A percentile compares a stretch with the other conserved stretches of the same genome.
Evolutionary conservation across 1,140 invertebrate genomes (phyloP).

Genomic region (Octopus sinensis): DNA sequence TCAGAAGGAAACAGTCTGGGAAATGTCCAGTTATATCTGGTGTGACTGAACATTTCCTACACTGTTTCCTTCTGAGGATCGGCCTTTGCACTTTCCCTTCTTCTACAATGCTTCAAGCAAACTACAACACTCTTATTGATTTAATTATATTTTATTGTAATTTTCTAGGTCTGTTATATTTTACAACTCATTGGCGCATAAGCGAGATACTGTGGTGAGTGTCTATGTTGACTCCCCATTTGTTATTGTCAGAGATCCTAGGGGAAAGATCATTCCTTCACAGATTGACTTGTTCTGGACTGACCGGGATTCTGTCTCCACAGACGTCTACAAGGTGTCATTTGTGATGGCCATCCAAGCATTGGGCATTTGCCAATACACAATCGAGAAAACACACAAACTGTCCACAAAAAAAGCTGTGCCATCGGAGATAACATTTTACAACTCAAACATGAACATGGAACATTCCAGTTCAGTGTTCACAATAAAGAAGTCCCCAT

Average conservation of each 20-base stretch:
- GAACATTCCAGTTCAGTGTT: conserved; percentile 45
- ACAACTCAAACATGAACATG: conserved; percentile 2
- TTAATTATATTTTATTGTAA: conserved; percentile 9
- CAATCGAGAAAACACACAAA: conserved; percentile 45
- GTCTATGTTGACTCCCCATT: conserved; percentile 66
- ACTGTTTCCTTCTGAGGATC: too few relatives aligned
- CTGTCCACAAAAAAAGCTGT: conserved; percentile 20
- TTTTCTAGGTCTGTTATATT: conserved; percentile 64
- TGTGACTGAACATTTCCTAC: too few relatives aligned
- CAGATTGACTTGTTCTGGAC: conserved; percentile 67
- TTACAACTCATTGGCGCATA: conserved; percentile 70
- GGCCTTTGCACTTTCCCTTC: too few relatives aligned
- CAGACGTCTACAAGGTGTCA: conserved; percentile 52
- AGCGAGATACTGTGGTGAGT: conserved; percentile 67
- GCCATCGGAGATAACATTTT: conserved; percentile 14
- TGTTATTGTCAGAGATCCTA: conserved; percentile 64
- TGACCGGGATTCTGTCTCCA: conserved; percentile 22
- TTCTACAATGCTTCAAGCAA: too few relatives aligned
- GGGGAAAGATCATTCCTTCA: conserved; percentile 63
- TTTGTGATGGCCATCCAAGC: conserved; percentile 67
- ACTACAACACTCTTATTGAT: not conserved
- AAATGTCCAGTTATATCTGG: too few relatives aligned
- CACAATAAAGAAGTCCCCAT: conserved; percentile 52
- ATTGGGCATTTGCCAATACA: conserved; percentile 64
- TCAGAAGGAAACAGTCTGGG: too few relatives aligned